Conservation (phyloP, 2,888 invertebrate species). For the Idaea aversata region DNA sequence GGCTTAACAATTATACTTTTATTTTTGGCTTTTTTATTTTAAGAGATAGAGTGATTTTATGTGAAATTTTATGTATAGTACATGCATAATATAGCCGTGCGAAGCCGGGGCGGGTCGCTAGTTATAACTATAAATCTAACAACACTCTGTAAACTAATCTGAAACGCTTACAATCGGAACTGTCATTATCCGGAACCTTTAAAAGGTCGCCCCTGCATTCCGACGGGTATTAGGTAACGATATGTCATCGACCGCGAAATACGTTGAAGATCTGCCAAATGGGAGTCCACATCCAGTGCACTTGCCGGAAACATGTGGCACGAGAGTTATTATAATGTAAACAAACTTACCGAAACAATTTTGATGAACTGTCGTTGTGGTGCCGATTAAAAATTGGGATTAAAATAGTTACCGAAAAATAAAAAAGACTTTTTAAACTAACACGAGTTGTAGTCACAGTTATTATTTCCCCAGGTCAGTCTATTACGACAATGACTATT, state of each 20-base stretch:
- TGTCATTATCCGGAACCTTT: constrained; percentile 11
- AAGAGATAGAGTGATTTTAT: too few relatives aligned
- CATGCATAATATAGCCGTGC: too few relatives aligned
- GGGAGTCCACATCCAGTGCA: constrained; percentile 32
- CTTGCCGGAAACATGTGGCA: constrained; percentile 43
- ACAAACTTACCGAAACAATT: constrained; percentile 29
- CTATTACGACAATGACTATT: too few relatives aligned
- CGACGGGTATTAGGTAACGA: constrained; percentile 18
- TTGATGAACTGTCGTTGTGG: constrained; percentile 19
- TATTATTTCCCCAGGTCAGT: too few relatives aligned
- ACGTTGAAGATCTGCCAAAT: constrained; percentile 49
- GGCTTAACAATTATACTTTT: too few relatives aligned
- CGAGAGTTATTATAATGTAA: constrained; percentile 38
- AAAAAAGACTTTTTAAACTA: neutral
- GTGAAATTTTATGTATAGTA: too few relatives aligned
- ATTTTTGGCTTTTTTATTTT: too few relatives aligned
- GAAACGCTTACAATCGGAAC: neutral
- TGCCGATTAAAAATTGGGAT: neutral
- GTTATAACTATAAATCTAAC: neutral
- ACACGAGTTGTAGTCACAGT: too few relatives aligned
- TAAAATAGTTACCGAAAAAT: neutral
- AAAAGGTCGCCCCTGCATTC: constrained; percentile 16
- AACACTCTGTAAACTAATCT: neutral
- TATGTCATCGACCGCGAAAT: constrained; percentile 42
- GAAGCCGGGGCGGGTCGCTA: too few relatives aligned